Conservation (phyloP, 2,888 invertebrate genomes). For the Augochlorella aurata region DNA sequence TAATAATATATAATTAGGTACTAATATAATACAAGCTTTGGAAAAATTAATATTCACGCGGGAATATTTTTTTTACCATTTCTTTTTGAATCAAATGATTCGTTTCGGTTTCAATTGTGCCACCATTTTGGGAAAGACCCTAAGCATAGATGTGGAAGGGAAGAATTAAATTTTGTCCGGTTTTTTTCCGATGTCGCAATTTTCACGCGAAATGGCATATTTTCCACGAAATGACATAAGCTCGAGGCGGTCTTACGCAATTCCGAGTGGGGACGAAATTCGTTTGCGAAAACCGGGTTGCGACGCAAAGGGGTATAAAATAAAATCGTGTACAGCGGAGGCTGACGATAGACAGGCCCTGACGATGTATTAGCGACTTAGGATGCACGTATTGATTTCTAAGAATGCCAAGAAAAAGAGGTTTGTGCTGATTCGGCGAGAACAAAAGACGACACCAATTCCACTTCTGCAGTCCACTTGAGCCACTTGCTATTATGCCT, state of each 20-base stretch:
- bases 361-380: conserved; percentile 58
- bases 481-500: conserved; percentile 72
- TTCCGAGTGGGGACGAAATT: not conserved
- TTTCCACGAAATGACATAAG: not conserved
- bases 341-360: conserved; percentile 21
- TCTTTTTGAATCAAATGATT: too few species aligned
- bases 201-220: not conserved
- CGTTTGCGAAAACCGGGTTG: not conserved
- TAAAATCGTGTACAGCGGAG: not conserved
- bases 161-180: not conserved
- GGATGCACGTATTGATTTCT: conserved; percentile 73
- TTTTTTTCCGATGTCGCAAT: not conserved
- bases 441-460: conserved; percentile 73
- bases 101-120: too few species aligned
- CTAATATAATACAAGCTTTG: too few species aligned
- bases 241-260: not conserved
- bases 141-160: not conserved
- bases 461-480: conserved; percentile 71
- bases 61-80: too few species aligned
- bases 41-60: too few species aligned
- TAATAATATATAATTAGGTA: too few species aligned
- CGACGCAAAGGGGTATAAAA: not conserved
- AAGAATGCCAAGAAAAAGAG: conserved; percentile 73
- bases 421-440: conserved; percentile 75
- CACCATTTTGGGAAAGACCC: too few species aligned